Evolutionary conservation across 2,797 vertebrate genomes (phyloP), one percentile per base, ranked within the genome.

Genomic region (Potorous gilbertii): DNA sequence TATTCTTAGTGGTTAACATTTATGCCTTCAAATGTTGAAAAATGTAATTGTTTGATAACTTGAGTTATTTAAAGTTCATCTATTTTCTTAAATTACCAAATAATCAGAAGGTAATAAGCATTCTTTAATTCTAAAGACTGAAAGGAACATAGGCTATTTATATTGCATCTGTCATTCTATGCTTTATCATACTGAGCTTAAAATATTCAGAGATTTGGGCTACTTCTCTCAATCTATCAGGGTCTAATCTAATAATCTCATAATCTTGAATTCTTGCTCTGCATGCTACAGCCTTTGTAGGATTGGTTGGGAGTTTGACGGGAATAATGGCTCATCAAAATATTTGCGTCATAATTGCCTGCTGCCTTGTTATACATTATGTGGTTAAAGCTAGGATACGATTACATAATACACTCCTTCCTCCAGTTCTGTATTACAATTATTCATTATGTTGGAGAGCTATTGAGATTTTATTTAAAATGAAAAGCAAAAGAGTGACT

Each of bases 401-500:
- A 97, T 97, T 97, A 96, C 95, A 96, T 98, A 98, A 98, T 98
- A 96, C 95, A 95, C 96, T 98, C 94, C 96, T 97, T 97, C 95
- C 93, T 98, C 97, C 97, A 96, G 93, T 97, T 98, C 94, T 98
- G 94, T 97, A 98, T 96, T 94, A 81, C 40, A 95, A 94, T 97
- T 97, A 97, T 98, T 97, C 94, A 96, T 98, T 98, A 97, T 97
- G 94, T 50, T 96, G 95, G 95, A 97, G 96, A 97, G 97, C 95
- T 97, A 90, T 94, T 55, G 92, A 98, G 97, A 97, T 96, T 98
- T 98, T 98, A 98, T 98, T 98, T 97, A 96, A 97, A 97, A 98
- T 96, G 96, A 98, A 97, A 96, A 94, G 95, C 95, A 96, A 97
- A 81, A 95, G 94, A 97, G 96, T 98, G 97, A 98, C 98, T 98